phyloP scores from a whole-genome alignment of 2,888 invertebrate species.

The Halictus quadricinctus region DNA sequence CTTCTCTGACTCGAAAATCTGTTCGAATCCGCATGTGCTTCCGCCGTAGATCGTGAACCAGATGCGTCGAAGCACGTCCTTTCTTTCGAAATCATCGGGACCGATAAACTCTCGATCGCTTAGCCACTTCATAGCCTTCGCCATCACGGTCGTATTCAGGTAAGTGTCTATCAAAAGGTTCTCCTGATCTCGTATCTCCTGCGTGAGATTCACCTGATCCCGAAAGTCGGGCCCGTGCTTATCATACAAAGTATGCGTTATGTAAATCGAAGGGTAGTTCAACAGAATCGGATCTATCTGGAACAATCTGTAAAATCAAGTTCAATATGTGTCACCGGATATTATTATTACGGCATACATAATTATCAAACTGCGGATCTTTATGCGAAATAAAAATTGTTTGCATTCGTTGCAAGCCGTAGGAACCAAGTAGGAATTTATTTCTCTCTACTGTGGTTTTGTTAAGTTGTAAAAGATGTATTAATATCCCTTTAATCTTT shows the following conservation, averaged over 20 bases:
- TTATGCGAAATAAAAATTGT: neutral
- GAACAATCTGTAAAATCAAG: conserved; percentile 70
- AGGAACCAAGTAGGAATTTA: too few relatives aligned
- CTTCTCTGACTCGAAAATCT: conserved; percentile 94
- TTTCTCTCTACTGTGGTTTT: too few relatives aligned
- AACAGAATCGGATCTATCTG: conserved; percentile 66
- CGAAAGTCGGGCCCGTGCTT: conserved; percentile 71
- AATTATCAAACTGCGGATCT: neutral
- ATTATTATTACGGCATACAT: neutral
- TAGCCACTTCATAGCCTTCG: conserved; percentile 73
- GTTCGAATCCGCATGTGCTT: conserved; percentile 95
- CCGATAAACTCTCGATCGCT: conserved; percentile 71
- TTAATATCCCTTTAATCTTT: neutral
- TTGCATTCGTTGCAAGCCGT: neutral
- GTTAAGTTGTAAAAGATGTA: too few relatives aligned
- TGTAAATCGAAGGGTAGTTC: conserved; percentile 71
- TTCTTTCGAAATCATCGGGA: conserved; percentile 84
- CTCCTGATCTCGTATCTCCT: conserved; percentile 69
- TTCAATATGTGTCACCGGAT: neutral
- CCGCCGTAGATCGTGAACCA: conserved; percentile 92
- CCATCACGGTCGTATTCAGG: conserved; percentile 75
- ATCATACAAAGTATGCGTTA: conserved; percentile 71
- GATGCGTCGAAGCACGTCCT: conserved; percentile 87
- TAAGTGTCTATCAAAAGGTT: conserved; percentile 73
- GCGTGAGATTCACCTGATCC: conserved; percentile 69